phyloP scores from a whole-genome alignment of 2,888 invertebrate genomes.

The Ormyrus rosae region DNA sequence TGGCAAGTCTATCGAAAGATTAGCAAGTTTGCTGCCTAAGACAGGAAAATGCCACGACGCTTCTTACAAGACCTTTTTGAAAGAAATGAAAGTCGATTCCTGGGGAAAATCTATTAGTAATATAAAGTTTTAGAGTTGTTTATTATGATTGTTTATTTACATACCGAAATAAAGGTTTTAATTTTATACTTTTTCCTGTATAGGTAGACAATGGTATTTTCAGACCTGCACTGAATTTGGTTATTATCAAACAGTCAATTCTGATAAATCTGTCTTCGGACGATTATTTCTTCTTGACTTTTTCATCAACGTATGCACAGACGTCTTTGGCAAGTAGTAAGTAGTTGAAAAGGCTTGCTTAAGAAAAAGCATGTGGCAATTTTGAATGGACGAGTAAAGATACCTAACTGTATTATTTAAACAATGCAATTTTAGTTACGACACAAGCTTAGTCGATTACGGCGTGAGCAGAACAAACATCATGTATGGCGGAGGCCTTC shows the following conservation, averaged over 20 bases:
- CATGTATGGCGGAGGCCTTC: conserved; percentile 77
- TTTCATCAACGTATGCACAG: conserved; percentile 75
- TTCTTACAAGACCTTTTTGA: conserved; percentile 60
- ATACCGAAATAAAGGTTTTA: neutral
- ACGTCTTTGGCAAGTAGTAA: conserved; percentile 75
- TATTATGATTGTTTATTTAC: neutral
- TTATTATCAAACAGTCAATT: conserved; percentile 86
- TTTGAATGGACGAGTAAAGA: neutral
- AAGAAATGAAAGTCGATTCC: conserved; percentile 45
- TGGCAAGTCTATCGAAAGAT: conserved; percentile 63
- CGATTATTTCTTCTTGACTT: conserved; percentile 76
- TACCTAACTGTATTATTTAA: neutral
- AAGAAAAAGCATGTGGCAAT: neutral
- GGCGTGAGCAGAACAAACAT: conserved; percentile 76
- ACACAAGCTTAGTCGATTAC: conserved; percentile 67
- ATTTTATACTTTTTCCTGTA: conserved; percentile 54
- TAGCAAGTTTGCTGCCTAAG: conserved; percentile 55
- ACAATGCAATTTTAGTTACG: conserved; percentile 62
- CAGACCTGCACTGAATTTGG: conserved; percentile 93
- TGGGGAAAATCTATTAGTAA: conserved; percentile 57
- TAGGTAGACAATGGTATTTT: conserved; percentile 87
- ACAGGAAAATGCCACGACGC: neutral
- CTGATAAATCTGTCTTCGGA: conserved; percentile 81
- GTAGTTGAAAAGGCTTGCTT: conserved; percentile 47
- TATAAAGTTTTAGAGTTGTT: neutral